A percentile compares a stretch with the other conserved stretches of the same genome.
phyloP scores from a whole-genome alignment of 2,888 invertebrate species.

The Vannuccia rotundouncinata region DNA sequence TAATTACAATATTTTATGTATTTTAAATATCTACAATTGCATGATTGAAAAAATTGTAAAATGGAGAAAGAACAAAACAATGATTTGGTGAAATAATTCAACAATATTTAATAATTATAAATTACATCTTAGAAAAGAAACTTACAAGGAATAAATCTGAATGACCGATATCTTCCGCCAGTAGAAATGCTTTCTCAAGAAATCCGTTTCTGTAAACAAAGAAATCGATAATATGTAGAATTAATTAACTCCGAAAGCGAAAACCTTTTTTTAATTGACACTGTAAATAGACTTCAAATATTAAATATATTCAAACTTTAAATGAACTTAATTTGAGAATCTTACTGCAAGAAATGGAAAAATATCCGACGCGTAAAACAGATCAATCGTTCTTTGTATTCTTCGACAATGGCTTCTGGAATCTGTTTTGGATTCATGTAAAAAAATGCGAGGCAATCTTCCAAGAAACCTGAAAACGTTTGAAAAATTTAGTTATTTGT shows the following conservation, averaged over 20 bases:
- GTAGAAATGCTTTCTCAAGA: constrained; percentile 17
- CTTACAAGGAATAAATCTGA: constrained; percentile 5
- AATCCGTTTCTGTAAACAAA: not conserved
- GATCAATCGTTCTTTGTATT: constrained; percentile 5
- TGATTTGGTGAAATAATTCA: not conserved
- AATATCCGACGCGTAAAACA: not conserved
- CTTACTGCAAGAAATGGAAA: constrained; percentile 7
- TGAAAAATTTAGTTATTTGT: no score
- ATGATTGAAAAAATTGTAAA: not conserved
- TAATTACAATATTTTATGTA: no score
- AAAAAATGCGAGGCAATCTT: not conserved
- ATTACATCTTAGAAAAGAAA: not conserved
- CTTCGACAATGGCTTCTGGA: not conserved
- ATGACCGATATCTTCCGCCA: constrained; percentile 3
- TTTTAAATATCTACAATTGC: no score
- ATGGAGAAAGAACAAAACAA: not conserved
- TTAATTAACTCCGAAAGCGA: no score
- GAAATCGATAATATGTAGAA: no score
- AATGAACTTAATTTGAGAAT: no score
- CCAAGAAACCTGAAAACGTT: not conserved
- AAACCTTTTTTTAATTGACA: no score
- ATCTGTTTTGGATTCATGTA: not conserved
- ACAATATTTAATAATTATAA: not conserved
- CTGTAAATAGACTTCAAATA: no score
- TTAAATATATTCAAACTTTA: no score